phyloP scores from a whole-genome alignment of 2,888 invertebrate species.

The Bellardia bayeri region DNA sequence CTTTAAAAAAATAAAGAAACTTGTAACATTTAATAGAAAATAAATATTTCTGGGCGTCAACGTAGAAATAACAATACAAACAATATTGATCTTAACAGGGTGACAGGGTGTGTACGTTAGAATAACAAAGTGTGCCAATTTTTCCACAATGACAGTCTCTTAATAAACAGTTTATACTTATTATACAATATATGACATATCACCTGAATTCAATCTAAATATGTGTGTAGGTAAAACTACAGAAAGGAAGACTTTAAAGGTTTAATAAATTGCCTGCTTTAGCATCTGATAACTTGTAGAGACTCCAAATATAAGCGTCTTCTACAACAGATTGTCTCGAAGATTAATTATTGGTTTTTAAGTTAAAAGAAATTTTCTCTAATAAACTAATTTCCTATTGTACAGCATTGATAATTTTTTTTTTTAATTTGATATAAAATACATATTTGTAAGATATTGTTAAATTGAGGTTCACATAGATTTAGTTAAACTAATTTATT shows the following conservation, averaged over 20 bases:
- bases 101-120: slow-evolving; percentile 52
- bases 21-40: not conserved
- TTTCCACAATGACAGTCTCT: slow-evolving; percentile 9
- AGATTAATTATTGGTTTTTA: slow-evolving; percentile 44
- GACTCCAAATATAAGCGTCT: slow-evolving; percentile 7
- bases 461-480: not conserved
- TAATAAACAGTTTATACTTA: not conserved
- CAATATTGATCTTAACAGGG: slow-evolving; percentile 49
- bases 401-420: not conserved
- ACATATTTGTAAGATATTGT: not conserved
- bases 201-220: not conserved
- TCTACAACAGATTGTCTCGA: slow-evolving; percentile 22
- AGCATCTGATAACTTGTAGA: slow-evolving; percentile 32
- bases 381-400: slow-evolving; percentile 31
- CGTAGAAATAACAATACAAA: slow-evolving; percentile 1
- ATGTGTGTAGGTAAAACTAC: slow-evolving; percentile 16
- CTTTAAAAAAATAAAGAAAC: slow-evolving; percentile 1
- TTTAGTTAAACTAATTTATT: slow-evolving; percentile 3
- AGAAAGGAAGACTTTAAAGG: slow-evolving; percentile 11
- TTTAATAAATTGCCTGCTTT: slow-evolving; percentile 7
- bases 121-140: slow-evolving; percentile 68
- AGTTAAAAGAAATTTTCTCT: slow-evolving; percentile 20
- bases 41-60: slow-evolving; percentile 12
- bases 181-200: slow-evolving; percentile 4
- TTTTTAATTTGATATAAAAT: slow-evolving; percentile 9